Base-by-base conservation (phyloP, 2,888 invertebrate species). In the Mesoligia furuncula region DNA sequence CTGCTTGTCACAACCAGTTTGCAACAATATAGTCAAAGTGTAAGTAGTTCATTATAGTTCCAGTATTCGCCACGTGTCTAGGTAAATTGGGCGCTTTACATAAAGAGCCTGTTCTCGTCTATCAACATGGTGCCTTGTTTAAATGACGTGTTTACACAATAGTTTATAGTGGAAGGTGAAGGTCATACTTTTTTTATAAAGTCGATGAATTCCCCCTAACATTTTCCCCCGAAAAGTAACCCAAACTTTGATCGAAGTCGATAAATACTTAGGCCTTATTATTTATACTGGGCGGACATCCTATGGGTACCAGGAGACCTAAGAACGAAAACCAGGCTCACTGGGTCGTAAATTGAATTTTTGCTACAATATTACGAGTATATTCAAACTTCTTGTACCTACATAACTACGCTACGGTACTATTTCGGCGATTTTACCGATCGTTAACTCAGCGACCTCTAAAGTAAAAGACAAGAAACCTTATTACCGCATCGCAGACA, bases 371-470 rank as follows among this genome's bases (percentile, higher is more conserved):
- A 45, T 13, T n/a, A n/a, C n/a, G n/a, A n/a, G n/a, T n/a, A 11
- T 20, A 42, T 31, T 74, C 1, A n/a, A 57, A 45, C 8, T 65
- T n/a, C 36, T 42, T 42, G 6, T 27, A 27, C 8, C 4, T 45
- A 27, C 11, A n/a, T n/a, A n/a, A n/a, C n/a, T n/a, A n/a, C n/a
- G n/a, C n/a, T n/a, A n/a, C n/a, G n/a, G 8, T 45, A 45, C 8
- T 48, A 24, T 61, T 51, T 76, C 8, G 2, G 3, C 20, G 7
- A 9, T 27, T 20, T 20, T n/a, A 62, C 51, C 24, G 7, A 71
- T n/a, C 27, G 27, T 59, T 48, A 27, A 42, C 7, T 54, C 0
- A 81, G 84, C 84, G 84, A 61, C 84, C 66, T 84, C 84, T 84
- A 27, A 20, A 36, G 51, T 31, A 39, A 42, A 27, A 31, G 2